These are phyloP conservation scores for Megalopta genalis DNA, from an alignment of 1,140 invertebrate species.

Conservation along the genomic window DNA sequence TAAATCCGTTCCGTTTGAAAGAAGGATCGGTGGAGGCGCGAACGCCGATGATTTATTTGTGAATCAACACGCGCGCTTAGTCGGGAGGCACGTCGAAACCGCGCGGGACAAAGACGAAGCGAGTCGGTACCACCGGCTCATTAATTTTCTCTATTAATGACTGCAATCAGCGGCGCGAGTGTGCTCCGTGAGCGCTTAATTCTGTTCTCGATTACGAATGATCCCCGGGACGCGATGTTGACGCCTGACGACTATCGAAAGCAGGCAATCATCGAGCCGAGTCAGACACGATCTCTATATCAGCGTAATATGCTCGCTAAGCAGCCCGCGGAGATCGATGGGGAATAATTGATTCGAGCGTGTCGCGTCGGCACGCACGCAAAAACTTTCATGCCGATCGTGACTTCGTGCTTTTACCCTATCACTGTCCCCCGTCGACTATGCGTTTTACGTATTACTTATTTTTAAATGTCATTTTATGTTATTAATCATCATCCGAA, in stretches of 20 bases:
- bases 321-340: not conserved
- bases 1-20: constrained; percentile 15
- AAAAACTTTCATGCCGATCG: not conserved
- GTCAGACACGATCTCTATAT: constrained; percentile 56
- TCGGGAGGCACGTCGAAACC: constrained; percentile 47
- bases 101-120: constrained; percentile 56
- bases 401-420: not conserved
- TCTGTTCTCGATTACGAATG: constrained; percentile 64
- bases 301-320: constrained; percentile 48
- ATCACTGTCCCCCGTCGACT: too few species aligned
- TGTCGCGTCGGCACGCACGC: not conserved
- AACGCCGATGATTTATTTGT: constrained; percentile 61
- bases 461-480: too few species aligned
- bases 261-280: constrained; percentile 51
- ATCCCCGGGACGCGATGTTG: constrained; percentile 50
- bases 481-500: too few species aligned
- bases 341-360: constrained; percentile 1
- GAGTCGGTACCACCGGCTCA: constrained; percentile 52
- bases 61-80: constrained; percentile 47
- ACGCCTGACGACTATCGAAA: constrained; percentile 56
- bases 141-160: constrained; percentile 68
- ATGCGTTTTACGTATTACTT: too few species aligned
- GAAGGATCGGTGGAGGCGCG: constrained; percentile 23
- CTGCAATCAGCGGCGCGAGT: constrained; percentile 59
- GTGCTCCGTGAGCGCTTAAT: constrained; percentile 59